Evolutionary conservation across 2,797 vertebrate genomes (phyloP), one percentile per base, ranked within the genome.

Genomic region (Columba guinea): DNA sequence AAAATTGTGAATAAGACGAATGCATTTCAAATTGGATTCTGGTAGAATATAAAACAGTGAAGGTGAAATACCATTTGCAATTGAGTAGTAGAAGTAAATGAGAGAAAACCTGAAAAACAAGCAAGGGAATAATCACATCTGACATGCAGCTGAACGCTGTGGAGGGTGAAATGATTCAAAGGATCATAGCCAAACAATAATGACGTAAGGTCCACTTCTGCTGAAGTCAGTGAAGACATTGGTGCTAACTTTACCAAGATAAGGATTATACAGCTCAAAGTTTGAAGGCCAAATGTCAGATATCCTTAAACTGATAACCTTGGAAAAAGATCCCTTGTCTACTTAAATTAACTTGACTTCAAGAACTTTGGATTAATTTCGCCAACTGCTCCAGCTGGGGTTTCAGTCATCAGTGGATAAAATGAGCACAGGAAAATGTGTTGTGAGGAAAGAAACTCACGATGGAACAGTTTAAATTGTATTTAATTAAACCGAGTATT

Each of bases 21-120:
- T 71, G 62, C 53, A 89, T 89, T 92, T 96, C 65, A 78, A 48
- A 90, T 85, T 75, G 84, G 44, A 64, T 51, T 80, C 49, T 89
- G 46, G 62, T 83, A 73, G 80, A 85, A 89, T 87, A 59, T 59
- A n/a, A 85, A 92, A 89, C 41, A 78, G 49, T 78, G 37, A 62
- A 82, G 64, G 32, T 75, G 55, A 93, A 94, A 85, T 62, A 81
- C 46, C 20, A 78, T 76, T 92, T 95, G 41, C 52, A 80, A 35
- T 24, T 79, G 62, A 64, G 89, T 69, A 90, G 48, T 67, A 82
- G 58, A 80, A 93, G 32, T 49, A 94, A 94, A 85, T 70, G 56
- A 90, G 70, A 87, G 46, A 85, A 94, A 81, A 78, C 28, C 37
- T 52, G 65, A 85, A 71, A 44, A 73, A 65, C 49, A 73, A 82